Evolutionary conservation across 2,888 invertebrate genomes (phyloP).

Genomic region (Oligia latruncula): DNA sequence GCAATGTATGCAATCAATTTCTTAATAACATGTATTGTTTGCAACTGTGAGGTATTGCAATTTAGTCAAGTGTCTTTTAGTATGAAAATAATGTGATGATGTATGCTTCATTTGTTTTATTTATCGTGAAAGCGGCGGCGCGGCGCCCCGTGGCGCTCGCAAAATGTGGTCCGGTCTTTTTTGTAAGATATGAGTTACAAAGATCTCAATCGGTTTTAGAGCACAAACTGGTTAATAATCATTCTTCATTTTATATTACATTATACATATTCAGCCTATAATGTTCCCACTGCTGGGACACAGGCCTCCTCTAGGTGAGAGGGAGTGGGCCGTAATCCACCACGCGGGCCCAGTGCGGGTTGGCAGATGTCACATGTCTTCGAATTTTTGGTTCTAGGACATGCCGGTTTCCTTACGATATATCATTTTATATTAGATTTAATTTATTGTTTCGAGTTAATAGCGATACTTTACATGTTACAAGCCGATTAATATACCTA

Average conservation of each 20-base stretch:
- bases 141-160: slow-evolving; percentile 32
- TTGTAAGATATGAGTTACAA: slow-evolving; percentile 8
- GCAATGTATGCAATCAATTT: slow-evolving; percentile 40
- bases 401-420: no score
- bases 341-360: no score
- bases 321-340: no score
- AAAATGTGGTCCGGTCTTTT: slow-evolving; percentile 4
- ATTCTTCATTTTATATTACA: slow-evolving; percentile 9
- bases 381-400: no score
- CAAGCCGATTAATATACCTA: neutral
- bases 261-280: no score
- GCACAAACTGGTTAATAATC: slow-evolving; percentile 34
- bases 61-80: slow-evolving; percentile 11
- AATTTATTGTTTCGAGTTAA: slow-evolving; percentile 10
- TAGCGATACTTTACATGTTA: slow-evolving; percentile 11
- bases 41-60: slow-evolving; percentile 18
- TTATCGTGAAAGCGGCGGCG: slow-evolving; percentile 50
- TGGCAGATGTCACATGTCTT: no score
- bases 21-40: slow-evolving; percentile 35
- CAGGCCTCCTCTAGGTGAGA: no score
- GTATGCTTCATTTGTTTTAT: slow-evolving; percentile 36
- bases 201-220: slow-evolving; percentile 29
- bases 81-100: slow-evolving; percentile 4
- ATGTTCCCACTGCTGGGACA: no score
- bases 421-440: slow-evolving; percentile 2